A percentile compares a stretch with the other conserved stretches of the same genome.
Conservation (phyloP, 2,797 vertebrate genomes). For the Anisognathus igniventris region DNA sequence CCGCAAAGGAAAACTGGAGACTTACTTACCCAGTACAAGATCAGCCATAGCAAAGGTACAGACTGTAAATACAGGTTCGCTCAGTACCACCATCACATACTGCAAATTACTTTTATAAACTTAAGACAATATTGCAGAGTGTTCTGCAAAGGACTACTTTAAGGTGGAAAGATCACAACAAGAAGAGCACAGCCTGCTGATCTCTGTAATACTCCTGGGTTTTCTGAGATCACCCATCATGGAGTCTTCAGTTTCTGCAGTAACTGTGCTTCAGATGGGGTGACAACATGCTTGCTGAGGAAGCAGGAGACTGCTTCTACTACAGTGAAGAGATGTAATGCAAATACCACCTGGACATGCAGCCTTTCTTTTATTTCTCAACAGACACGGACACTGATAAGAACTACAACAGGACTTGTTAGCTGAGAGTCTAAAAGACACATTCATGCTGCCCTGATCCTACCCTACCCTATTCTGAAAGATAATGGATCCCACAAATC, state of each 20-base stretch:
- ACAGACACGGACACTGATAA: fast-evolving
- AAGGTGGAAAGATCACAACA: not conserved
- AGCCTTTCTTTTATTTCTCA: not conserved
- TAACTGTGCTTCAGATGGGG: not conserved
- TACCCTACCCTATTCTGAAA: not conserved
- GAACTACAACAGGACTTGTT: not conserved
- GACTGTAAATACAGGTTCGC: not conserved
- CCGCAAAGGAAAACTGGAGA: not conserved
- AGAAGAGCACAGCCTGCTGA: not conserved
- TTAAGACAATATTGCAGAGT: not conserved
- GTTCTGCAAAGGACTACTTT: not conserved
- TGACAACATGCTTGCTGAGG: not conserved
- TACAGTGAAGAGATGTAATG: not conserved
- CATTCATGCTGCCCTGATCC: not conserved
- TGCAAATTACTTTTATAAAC: not conserved
- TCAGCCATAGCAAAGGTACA: not conserved
- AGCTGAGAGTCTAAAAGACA: not conserved
- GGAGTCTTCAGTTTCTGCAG: not conserved
- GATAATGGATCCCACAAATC: not conserved
- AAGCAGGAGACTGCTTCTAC: not conserved
- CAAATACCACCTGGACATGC: not conserved
- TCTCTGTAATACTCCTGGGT: not conserved
- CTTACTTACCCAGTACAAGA: not conserved
- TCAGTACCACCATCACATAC: not conserved
- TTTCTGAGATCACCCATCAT: not conserved